Conservation (phyloP, 2,888 invertebrate genomes). For the Xylota segnis region DNA sequence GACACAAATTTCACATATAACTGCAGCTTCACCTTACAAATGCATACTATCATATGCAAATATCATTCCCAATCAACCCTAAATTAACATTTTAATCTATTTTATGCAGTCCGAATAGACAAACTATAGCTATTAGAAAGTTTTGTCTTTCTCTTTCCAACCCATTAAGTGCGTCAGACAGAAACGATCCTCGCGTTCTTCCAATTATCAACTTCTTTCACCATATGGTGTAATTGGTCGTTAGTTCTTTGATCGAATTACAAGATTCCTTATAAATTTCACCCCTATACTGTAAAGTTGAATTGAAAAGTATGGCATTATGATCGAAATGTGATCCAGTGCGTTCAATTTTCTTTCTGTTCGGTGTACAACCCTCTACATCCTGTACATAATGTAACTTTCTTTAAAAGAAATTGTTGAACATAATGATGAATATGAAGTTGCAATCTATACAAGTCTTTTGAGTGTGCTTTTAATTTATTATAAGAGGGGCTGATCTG, state of each 20-base stretch:
- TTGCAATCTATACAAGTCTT: slow-evolving; percentile 6
- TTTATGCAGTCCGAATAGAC: background rate
- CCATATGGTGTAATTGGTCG: slow-evolving; percentile 18
- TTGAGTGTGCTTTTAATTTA: slow-evolving; percentile 29
- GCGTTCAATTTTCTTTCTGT: background rate
- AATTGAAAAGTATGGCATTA: background rate
- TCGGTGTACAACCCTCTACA: background rate
- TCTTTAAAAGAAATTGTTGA: background rate
- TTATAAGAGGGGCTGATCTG: slow-evolving; percentile 8
- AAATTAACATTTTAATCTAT: too few species aligned
- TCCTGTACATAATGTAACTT: background rate
- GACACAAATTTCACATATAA: too few species aligned
- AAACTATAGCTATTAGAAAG: background rate
- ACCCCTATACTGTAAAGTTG: background rate
- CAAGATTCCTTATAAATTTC: background rate
- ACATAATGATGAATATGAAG: slow-evolving; percentile 13
- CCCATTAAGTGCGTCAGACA: background rate
- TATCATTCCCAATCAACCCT: too few species aligned
- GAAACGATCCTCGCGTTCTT: background rate
- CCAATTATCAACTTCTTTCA: slow-evolving; percentile 19
- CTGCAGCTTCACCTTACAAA: too few species aligned
- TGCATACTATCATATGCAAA: too few species aligned
- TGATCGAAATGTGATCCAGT: slow-evolving; percentile 24
- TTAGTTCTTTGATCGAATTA: background rate
- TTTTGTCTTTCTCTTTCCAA: slow-evolving; percentile 1